A percentile compares a stretch with the other conserved stretches of the same genome.
Evolutionary conservation across 2,113 vertebrate species (phyloP).

Genomic region (Aphyosemion australe): DNA sequence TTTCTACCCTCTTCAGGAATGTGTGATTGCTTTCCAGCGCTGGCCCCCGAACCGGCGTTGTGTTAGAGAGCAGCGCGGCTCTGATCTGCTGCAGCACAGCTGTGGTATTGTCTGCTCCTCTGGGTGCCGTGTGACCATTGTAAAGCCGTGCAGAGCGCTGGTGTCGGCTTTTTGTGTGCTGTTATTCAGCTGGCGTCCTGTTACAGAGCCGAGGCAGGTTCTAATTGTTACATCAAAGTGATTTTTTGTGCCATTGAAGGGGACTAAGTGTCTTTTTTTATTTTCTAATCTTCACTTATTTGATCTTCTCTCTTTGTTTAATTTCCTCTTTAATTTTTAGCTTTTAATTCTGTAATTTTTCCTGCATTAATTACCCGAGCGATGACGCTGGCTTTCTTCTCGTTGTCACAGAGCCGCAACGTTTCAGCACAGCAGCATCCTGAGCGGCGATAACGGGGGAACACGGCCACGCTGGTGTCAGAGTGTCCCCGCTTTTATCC

Average conservation of each 20-base stretch:
- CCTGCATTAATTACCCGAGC: slow-evolving; percentile 54
- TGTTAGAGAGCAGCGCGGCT: slow-evolving; percentile 58
- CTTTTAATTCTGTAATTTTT: slow-evolving; percentile 21
- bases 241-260: slow-evolving; percentile 60
- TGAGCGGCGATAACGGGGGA: slow-evolving; percentile 64
- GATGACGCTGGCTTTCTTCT: slow-evolving; percentile 46
- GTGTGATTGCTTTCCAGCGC: slow-evolving; percentile 77
- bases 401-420: slow-evolving; percentile 64
- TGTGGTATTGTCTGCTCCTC: slow-evolving; percentile 66
- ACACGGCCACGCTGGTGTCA: slow-evolving; percentile 63
- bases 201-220: slow-evolving; percentile 54
- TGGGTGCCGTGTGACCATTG: slow-evolving; percentile 70
- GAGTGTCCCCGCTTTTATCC: slow-evolving; percentile 66
- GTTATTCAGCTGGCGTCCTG: slow-evolving; percentile 68
- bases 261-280: slow-evolving; percentile 17
- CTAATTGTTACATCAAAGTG: slow-evolving; percentile 57
- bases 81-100: slow-evolving; percentile 64
- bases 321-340: not conserved
- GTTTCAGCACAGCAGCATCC: slow-evolving; percentile 64
- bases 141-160: slow-evolving; percentile 57
- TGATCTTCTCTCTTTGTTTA: slow-evolving; percentile 4
- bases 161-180: slow-evolving; percentile 67
- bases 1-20: slow-evolving; percentile 75
- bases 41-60: slow-evolving; percentile 54
- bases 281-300: not conserved